phyloP scores from a whole-genome alignment of 2,888 invertebrate genomes.

The Ptychoptera albimana region DNA sequence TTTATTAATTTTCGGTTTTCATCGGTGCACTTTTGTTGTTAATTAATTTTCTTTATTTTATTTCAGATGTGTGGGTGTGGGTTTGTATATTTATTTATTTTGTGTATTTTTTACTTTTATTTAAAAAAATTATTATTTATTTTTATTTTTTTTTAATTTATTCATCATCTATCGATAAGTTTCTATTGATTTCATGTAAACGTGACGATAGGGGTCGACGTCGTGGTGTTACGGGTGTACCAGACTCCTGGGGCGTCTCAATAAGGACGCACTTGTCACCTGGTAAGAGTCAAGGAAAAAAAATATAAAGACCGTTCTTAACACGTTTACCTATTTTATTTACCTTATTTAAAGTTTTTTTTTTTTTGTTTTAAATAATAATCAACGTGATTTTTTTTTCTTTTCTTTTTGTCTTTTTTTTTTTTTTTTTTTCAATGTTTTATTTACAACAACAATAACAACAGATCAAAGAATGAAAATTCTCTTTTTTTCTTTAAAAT shows the following conservation, averaged over 20 bases:
- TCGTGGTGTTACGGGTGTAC: constrained; percentile 26
- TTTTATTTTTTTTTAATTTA: constrained; percentile 8
- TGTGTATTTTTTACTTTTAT: not conserved
- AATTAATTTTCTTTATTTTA: not conserved
- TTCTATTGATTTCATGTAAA: constrained; percentile 24
- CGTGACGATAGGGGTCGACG: constrained; percentile 30
- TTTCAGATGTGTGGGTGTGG: not conserved
- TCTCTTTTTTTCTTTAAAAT: too few relatives aligned
- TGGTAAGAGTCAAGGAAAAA: constrained; percentile 38
- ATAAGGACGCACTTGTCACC: constrained; percentile 71
- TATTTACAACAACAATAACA: not conserved
- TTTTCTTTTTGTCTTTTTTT: constrained; percentile 8
- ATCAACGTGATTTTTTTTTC: constrained; percentile 4
- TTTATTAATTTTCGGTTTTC: constrained; percentile 1
- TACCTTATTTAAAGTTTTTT: constrained; percentile 3
- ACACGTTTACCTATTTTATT: not conserved
- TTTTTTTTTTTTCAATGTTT: constrained; percentile 3
- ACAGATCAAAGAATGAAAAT: too few relatives aligned
- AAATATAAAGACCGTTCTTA: constrained; percentile 23
- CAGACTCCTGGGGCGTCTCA: constrained; percentile 49
- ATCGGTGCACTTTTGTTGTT: constrained; percentile 1
- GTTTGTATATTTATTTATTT: constrained; percentile 1
- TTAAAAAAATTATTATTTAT: not conserved
- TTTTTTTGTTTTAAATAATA: constrained; percentile 2
- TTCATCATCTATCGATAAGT: constrained; percentile 2